A percentile compares a stretch with the other conserved stretches of the same genome.
Conservation (phyloP, 2,113 vertebrate species). For the Hystrix cristata region DNA sequence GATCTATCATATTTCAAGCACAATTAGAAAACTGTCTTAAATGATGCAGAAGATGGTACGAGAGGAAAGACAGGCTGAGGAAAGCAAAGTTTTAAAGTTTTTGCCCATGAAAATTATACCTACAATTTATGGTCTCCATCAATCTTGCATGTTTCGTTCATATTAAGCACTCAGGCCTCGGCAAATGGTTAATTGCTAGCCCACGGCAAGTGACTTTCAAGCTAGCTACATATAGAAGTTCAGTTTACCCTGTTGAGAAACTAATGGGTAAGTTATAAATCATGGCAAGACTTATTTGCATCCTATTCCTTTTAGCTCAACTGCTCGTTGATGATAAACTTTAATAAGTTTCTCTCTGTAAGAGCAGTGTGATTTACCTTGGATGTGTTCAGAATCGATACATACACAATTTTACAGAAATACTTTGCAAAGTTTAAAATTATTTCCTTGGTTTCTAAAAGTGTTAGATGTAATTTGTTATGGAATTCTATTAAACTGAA, state of each 20-base stretch:
- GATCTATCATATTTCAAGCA: background rate
- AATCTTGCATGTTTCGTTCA: conserved; percentile 65
- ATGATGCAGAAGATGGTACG: background rate
- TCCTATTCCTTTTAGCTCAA: conserved; percentile 27
- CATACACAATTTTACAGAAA: conserved; percentile 47
- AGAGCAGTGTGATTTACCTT: conserved; percentile 54
- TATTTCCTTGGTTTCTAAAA: background rate
- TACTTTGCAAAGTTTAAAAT: conserved; percentile 24
- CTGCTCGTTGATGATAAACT: conserved; percentile 62
- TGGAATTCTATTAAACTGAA: conserved; percentile 7
- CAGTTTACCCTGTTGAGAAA: conserved; percentile 74
- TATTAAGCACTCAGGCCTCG: conserved; percentile 58
- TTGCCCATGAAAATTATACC: conserved; percentile 57
- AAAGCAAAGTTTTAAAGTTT: conserved; percentile 56
- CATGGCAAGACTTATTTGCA: conserved; percentile 55
- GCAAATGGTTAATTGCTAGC: conserved; percentile 71
- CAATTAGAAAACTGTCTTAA: conserved; percentile 26
- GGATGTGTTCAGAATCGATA: conserved; percentile 14
- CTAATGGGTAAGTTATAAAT: conserved; percentile 74
- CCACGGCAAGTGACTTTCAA: conserved; percentile 71
- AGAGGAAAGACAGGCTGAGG: background rate
- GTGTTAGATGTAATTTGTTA: background rate
- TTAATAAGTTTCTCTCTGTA: conserved; percentile 31
- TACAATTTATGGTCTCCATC: conserved; percentile 64
- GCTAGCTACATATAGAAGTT: conserved; percentile 52